Evolutionary conservation across 64 coral and sea anemone species (phyloP), one percentile per base, ranked within the genome.

Genomic region (Stylophora pistillata): DNA sequence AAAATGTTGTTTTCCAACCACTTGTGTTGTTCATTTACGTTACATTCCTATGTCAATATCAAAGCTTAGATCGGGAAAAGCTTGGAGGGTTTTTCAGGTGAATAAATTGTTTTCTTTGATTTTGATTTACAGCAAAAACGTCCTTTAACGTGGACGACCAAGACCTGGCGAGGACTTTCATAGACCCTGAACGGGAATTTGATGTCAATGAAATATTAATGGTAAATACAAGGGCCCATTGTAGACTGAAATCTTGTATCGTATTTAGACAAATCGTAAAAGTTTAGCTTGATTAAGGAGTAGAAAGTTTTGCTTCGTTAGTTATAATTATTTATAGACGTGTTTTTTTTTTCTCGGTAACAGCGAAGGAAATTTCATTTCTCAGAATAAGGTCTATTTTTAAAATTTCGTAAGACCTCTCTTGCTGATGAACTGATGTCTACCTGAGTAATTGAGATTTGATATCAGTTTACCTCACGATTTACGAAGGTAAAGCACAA

Each of bases 141-240:
- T 84, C 62, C 41, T 52, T 53, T 10, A 62, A 53, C 21, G 61
- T 20, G 14, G 62, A 84, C 13, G 29, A 69, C 27, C 31, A 21
- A 84, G 34, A 31, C 28, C 23, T 47, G 7, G 3, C 37, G 37
- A 47, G 7, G 37, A 47, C 37, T 7, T 47, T 90, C 1, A 74
- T 73, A 3, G 78, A 34, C 20, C 53, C 58, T 4, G 89, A 90
- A n/a, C 54, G 32, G 15, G 89, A 84, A 83, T 71, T 90, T 63
- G 57, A 90, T 37, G 89, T 90, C 14, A 81, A 74, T 29, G 23
- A 61, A 73, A 84, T 83, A 58, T 34, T 84, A 29, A 83, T 74
- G 78, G 78, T 90, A 89, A 81, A 90, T 47, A 47, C 56, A 74
- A 17, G 0, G 37, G 18, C 6, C 62, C 37, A 81, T 63, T 81